phyloP scores from a whole-genome alignment of 2,113 vertebrate species.

The Motacilla tschutschensis region DNA sequence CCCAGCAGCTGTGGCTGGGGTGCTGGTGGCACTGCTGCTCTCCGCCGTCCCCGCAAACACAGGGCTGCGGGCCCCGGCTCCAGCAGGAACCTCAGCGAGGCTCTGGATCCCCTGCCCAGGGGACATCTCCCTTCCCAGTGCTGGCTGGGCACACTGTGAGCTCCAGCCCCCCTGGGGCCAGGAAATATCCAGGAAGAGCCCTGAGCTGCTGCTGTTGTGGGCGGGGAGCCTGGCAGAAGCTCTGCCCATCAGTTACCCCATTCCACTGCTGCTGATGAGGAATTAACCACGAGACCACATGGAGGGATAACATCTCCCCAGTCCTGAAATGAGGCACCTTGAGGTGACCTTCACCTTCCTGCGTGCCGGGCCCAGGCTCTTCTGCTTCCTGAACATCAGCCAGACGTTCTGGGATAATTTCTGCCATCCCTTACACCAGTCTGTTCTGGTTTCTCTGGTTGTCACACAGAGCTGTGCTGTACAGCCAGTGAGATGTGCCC shows the following conservation, averaged over 20 bases:
- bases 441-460: rapidly evolving
- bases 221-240: neutral
- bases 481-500: neutral
- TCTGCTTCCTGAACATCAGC: neutral
- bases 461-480: neutral
- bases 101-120: neutral
- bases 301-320: neutral
- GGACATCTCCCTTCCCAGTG: neutral
- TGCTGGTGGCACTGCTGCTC: neutral
- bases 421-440: neutral
- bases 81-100: neutral
- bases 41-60: rapidly evolving
- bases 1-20: neutral
- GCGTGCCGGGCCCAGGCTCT: neutral
- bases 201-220: neutral
- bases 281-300: neutral
- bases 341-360: neutral
- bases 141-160: neutral
- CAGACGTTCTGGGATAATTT: neutral
- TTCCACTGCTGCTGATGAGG: rapidly evolving
- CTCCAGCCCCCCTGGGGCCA: neutral
- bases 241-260: neutral
- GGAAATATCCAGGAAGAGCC: neutral
- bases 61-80: neutral
- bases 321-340: neutral